Conservation (phyloP, 2,888 invertebrate genomes). For the Punctoribates punctum region DNA sequence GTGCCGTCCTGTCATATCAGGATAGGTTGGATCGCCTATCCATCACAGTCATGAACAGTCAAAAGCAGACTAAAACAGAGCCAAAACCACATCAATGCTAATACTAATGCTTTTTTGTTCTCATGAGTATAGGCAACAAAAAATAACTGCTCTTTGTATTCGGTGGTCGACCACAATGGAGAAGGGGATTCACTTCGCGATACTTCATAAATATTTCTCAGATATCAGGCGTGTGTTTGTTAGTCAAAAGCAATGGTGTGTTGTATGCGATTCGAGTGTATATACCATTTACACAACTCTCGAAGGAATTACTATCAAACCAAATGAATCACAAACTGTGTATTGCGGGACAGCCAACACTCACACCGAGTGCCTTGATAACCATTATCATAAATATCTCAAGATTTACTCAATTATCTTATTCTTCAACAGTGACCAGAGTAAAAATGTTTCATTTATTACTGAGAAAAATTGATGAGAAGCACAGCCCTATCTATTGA, state of each 20-base stretch:
- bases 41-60: conserved; percentile 34
- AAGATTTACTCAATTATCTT: no score
- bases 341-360: not conserved
- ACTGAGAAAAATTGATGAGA: no score
- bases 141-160: conserved; percentile 37
- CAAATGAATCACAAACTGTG: conserved; percentile 34
- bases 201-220: conserved; percentile 36
- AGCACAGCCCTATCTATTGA: no score
- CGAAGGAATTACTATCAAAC: conserved; percentile 32
- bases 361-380: no score
- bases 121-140: conserved; percentile 30
- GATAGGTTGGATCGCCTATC: conserved; percentile 26
- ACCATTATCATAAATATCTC: no score
- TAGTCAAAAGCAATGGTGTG: conserved; percentile 34
- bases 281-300: conserved; percentile 34
- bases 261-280: conserved; percentile 1
- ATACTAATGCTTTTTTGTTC: conserved; percentile 31
- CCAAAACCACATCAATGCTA: conserved; percentile 29
- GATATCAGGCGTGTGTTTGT: conserved; percentile 26
- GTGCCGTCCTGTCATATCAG: conserved; percentile 34
- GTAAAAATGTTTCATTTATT: no score
- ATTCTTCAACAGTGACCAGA: no score
- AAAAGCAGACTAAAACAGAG: conserved; percentile 18
- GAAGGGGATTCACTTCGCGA: conserved; percentile 10
- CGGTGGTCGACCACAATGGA: conserved; percentile 27